Evolutionary conservation across 2,888 invertebrate genomes (phyloP).

Genomic region (Dynastes hyllus): DNA sequence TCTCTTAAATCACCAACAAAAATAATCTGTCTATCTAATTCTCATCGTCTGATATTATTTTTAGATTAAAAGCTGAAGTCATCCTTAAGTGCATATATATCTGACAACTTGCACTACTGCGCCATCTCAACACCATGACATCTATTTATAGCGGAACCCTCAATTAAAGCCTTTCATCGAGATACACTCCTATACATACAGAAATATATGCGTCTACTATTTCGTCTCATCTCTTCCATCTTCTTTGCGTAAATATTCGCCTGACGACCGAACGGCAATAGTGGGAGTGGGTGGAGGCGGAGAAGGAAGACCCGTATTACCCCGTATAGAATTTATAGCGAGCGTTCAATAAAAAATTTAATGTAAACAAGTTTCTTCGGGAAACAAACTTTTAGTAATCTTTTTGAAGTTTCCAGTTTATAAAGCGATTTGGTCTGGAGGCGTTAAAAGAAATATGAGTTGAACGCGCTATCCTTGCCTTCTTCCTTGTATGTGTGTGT

Average conservation of each 20-base stretch:
- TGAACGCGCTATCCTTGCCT: neutral
- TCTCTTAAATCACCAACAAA: no score
- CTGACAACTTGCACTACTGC: neutral
- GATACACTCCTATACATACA: neutral
- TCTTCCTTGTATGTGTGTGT: neutral
- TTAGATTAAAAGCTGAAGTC: neutral
- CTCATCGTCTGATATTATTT: neutral
- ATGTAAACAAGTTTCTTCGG: constrained; percentile 34
- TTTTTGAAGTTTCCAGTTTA: constrained; percentile 48
- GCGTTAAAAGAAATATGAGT: constrained; percentile 41
- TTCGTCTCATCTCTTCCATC: neutral
- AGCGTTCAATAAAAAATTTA: constrained; percentile 38
- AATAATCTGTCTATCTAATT: no score
- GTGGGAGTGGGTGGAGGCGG: neutral
- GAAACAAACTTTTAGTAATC: constrained; percentile 44
- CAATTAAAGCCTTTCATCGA: constrained; percentile 21
- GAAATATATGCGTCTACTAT: neutral
- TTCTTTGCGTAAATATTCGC: neutral
- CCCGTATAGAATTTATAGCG: constrained; percentile 29
- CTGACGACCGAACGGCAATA: no score
- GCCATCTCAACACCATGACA: neutral
- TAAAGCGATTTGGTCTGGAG: constrained; percentile 39
- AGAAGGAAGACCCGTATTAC: neutral
- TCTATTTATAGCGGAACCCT: constrained; percentile 23
- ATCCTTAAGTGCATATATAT: neutral